Evolutionary conservation across 2,113 vertebrate genomes (phyloP).

Genomic region (Copsychus sechellarum): DNA sequence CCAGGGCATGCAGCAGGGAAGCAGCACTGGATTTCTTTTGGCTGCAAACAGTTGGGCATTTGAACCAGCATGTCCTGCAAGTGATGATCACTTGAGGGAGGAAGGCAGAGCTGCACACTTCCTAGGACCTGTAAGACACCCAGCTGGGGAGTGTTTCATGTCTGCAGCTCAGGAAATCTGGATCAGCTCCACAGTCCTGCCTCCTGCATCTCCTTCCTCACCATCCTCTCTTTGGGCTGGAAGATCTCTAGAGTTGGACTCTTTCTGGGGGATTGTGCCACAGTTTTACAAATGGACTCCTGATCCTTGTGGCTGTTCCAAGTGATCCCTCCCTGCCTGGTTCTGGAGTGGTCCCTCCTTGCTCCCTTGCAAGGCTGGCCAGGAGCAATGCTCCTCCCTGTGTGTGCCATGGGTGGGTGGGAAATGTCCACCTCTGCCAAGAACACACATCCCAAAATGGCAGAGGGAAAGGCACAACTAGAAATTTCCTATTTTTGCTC

Average conservation of each 20-base stretch:
- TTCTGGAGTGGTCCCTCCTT: not conserved
- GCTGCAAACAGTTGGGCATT: not conserved
- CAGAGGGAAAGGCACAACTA: not conserved
- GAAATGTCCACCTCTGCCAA: not conserved
- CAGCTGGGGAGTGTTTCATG: not conserved
- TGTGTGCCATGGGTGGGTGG: rapidly evolving
- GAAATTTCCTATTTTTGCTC: not conserved
- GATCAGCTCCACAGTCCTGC: not conserved
- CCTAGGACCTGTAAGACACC: not conserved
- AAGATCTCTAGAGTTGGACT: not conserved
- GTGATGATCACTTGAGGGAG: not conserved
- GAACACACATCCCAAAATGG: not conserved
- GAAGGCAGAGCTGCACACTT: not conserved
- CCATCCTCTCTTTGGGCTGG: not conserved
- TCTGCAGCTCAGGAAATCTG: not conserved
- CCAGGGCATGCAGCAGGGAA: not conserved
- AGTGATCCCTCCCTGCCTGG: rapidly evolving
- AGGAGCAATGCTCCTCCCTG: not conserved
- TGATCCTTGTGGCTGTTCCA: not conserved
- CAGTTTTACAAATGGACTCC: not conserved
- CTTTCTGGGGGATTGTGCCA: not conserved
- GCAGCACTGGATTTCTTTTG: not conserved
- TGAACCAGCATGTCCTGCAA: not conserved
- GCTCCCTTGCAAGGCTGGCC: not conserved
- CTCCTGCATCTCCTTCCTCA: not conserved